Evolutionary conservation across 2,113 vertebrate species (phyloP).

Genomic region (Penelope pileata): DNA sequence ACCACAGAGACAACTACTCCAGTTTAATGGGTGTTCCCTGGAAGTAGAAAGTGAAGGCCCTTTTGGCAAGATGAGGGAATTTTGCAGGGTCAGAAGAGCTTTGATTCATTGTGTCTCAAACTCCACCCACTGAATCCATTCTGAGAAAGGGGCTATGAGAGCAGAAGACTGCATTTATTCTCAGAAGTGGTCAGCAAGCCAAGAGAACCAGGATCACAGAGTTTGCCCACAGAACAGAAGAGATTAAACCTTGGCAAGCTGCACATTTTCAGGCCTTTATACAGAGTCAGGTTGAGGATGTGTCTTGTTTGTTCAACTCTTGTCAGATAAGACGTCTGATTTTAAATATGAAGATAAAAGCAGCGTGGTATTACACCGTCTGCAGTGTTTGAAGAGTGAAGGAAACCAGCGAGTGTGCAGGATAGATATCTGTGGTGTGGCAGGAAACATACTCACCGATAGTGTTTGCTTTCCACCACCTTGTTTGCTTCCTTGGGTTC

Average conservation of each 20-base stretch:
- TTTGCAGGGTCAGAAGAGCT: background rate
- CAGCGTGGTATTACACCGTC: rapidly evolving
- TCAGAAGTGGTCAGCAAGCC: background rate
- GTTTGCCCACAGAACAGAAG: background rate
- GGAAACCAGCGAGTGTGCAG: background rate
- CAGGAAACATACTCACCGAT: background rate
- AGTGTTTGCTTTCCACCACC: background rate
- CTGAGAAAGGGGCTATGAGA: background rate
- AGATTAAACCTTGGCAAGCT: background rate
- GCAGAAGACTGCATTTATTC: background rate
- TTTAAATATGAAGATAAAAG: background rate
- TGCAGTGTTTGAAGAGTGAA: background rate
- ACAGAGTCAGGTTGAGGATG: background rate
- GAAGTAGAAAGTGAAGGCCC: background rate
- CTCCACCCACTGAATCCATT: background rate
- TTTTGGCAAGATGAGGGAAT: background rate
- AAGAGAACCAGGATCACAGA: background rate
- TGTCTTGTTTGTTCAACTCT: background rate
- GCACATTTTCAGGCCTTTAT: background rate
- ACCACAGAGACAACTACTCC: background rate
- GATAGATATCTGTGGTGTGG: background rate
- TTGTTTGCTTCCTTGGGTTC: background rate
- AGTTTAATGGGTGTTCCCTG: background rate
- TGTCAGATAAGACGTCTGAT: background rate
- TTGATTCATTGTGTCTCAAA: background rate